phyloP scores from a whole-genome alignment of 2,797 vertebrate genomes.

The Huso huso region DNA sequence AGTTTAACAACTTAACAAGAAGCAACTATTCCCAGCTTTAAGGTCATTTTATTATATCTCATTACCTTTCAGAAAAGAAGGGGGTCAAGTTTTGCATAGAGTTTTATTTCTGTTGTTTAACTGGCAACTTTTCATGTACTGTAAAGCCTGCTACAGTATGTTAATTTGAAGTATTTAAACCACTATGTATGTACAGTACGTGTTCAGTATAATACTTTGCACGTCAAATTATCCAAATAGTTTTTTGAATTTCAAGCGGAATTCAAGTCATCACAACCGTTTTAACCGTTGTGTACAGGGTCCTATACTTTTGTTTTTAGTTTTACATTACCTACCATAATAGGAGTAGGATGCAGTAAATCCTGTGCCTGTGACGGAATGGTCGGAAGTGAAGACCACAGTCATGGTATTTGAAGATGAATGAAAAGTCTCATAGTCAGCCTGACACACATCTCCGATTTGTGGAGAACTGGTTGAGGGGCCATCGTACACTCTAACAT shows the following conservation, averaged over 20 bases:
- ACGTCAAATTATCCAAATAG: no score
- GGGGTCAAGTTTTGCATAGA: no score
- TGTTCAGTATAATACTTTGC: neutral
- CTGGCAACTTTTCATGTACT: no score
- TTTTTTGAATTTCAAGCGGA: neutral
- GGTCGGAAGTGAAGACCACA: constrained; percentile 29
- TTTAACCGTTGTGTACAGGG: neutral
- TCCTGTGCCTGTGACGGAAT: accelerated
- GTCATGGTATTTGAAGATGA: constrained; percentile 29
- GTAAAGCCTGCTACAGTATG: constrained; percentile 9
- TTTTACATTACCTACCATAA: constrained; percentile 18
- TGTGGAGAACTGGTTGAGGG: neutral
- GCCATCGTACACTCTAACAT: constrained; percentile 33
- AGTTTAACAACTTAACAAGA: constrained; percentile 20
- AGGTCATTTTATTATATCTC: neutral
- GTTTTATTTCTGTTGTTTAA: no score
- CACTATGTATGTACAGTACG: neutral
- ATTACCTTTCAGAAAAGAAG: no score
- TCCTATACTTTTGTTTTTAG: neutral
- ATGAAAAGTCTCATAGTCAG: neutral
- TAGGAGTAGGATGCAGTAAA: constrained; percentile 21
- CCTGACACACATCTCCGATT: constrained; percentile 16
- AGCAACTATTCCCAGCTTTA: neutral
- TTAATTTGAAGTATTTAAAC: constrained; percentile 12
- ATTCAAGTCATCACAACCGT: neutral